These are phyloP conservation scores for Probosciger aterrimus DNA, from an alignment of 2,113 vertebrate species.

Conservation along the genomic window DNA sequence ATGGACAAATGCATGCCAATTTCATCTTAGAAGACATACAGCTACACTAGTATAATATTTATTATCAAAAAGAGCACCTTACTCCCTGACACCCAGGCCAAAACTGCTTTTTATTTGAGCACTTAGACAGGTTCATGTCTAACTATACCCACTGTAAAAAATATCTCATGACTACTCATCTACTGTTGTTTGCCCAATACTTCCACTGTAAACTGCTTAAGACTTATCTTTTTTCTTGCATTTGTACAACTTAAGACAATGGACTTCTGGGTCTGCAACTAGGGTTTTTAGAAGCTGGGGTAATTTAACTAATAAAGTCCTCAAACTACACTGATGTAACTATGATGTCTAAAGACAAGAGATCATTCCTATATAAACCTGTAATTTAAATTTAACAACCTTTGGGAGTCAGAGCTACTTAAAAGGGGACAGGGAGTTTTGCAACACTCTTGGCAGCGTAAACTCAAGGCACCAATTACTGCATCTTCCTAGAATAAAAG, in stretches of 20 bases:
- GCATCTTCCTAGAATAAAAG: not conserved
- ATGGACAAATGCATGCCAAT: not conserved
- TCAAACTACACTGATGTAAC: not conserved
- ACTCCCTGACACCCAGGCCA: not conserved
- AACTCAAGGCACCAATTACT: not conserved
- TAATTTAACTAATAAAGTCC: not conserved
- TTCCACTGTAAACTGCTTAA: not conserved
- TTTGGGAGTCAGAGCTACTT: not conserved
- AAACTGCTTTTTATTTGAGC: not conserved
- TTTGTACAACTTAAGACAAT: not conserved
- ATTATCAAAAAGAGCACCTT: not conserved
- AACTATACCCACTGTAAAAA: not conserved
- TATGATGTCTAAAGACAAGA: not conserved
- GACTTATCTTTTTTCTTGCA: not conserved
- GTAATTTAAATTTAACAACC: not conserved
- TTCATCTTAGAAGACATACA: not conserved
- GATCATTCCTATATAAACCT: not conserved
- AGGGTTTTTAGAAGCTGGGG: not conserved
- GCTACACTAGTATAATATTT: not conserved
- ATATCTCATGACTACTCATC: not conserved
- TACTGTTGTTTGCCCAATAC: not conserved
- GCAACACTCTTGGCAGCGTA: not conserved
- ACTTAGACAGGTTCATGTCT: not conserved
- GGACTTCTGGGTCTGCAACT: not conserved
- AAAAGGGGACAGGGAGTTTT: not conserved